phyloP scores from a whole-genome alignment of 2,797 vertebrate species.

The Chelon auratus region DNA sequence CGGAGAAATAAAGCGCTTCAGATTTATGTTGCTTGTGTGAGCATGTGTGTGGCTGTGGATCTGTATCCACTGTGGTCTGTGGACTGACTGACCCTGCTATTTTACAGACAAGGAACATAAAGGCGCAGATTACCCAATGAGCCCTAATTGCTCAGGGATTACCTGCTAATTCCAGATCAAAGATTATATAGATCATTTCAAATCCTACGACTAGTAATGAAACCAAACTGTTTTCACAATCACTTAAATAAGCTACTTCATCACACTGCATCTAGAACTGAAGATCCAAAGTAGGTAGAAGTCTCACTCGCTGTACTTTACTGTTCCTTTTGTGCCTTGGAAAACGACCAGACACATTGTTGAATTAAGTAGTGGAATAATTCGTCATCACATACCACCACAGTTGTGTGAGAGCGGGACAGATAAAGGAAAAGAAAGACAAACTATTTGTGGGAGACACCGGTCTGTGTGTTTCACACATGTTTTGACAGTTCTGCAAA shows the following conservation, averaged over 20 bases:
- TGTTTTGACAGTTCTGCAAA: conserved; percentile 70
- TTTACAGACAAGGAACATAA: conserved; percentile 65
- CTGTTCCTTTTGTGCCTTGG: background rate
- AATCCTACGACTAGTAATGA: conserved; percentile 3
- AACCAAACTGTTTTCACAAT: background rate
- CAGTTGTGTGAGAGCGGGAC: conserved; percentile 4
- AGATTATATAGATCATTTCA: conserved; percentile 12
- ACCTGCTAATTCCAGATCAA: conserved; percentile 7
- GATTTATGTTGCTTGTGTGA: conserved; percentile 39
- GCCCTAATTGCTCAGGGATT: background rate
- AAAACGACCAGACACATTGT: conserved; percentile 8
- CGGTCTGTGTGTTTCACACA: conserved; percentile 43
- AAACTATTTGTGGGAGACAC: conserved; percentile 45
- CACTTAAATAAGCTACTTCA: background rate
- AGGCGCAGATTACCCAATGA: conserved; percentile 29
- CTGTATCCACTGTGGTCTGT: conserved; percentile 20
- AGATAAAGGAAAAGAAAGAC: conserved; percentile 11
- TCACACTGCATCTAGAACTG: background rate
- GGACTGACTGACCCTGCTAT: conserved; percentile 47
- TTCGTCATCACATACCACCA: background rate
- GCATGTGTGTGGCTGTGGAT: conserved; percentile 29
- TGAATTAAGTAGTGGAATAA: background rate
- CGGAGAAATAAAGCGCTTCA: conserved; percentile 18
- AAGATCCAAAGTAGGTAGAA: background rate
- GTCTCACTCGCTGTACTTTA: background rate